A percentile compares a stretch with the other conserved stretches of the same genome.
phyloP scores from a whole-genome alignment of 2,888 invertebrate genomes.

The Eupithecia dodoneata region DNA sequence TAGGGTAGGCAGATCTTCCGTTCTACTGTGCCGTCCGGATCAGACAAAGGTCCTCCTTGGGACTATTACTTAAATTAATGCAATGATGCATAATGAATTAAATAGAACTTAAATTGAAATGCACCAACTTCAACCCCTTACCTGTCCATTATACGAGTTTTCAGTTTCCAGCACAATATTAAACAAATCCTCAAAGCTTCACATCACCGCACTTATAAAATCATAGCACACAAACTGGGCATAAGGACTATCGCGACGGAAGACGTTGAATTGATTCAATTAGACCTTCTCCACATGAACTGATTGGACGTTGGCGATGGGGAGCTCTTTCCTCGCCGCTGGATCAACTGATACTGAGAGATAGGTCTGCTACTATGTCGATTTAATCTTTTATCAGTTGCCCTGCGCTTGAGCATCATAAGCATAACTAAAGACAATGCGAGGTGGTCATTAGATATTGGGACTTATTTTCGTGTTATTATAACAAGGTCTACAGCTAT shows the following conservation, averaged over 20 bases:
- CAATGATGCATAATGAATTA: neutral
- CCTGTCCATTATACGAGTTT: slow-evolving; percentile 55
- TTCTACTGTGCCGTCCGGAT: neutral
- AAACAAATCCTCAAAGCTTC: slow-evolving; percentile 34
- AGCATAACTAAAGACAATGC: slow-evolving; percentile 70
- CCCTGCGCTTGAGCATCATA: slow-evolving; percentile 61
- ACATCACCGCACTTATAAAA: slow-evolving; percentile 50
- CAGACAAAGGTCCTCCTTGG: neutral
- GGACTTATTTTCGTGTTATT: slow-evolving; percentile 52
- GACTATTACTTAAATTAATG: neutral
- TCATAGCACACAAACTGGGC: slow-evolving; percentile 44
- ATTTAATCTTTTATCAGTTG: slow-evolving; percentile 79
- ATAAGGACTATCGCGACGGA: slow-evolving; percentile 64
- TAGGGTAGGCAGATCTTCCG: neutral
- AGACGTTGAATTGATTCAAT: slow-evolving; percentile 80
- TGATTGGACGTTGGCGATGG: slow-evolving; percentile 45
- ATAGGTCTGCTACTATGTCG: slow-evolving; percentile 48
- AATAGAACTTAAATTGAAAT: neutral
- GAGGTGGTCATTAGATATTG: slow-evolving; percentile 55
- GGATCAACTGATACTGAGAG: slow-evolving; percentile 71
- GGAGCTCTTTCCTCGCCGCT: slow-evolving; percentile 64
- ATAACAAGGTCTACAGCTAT: slow-evolving; percentile 29
- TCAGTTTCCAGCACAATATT: slow-evolving; percentile 27
- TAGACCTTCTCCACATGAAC: slow-evolving; percentile 48
- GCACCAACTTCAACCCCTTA: slow-evolving; percentile 32